Percentiles rank a stretch among this genome's conserved stretches.
These are phyloP conservation scores for Aphodius granarius DNA, from an alignment of 2,888 invertebrate genomes.

Conservation along the genomic window DNA sequence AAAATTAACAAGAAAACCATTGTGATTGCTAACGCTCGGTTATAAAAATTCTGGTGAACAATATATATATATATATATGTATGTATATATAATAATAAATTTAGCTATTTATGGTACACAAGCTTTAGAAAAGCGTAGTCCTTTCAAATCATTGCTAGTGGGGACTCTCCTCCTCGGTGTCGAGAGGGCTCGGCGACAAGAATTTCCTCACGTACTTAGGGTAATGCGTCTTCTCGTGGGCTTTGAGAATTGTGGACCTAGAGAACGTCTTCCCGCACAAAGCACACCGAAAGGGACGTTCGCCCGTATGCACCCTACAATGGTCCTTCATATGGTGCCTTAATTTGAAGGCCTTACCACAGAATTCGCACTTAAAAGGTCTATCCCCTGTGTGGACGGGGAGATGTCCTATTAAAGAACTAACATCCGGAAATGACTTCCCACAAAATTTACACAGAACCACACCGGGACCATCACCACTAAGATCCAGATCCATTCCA, in stretches of 20 bases:
- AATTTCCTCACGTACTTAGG: conserved; percentile 90
- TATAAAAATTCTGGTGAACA: conserved; percentile 40
- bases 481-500: conserved; percentile 63
- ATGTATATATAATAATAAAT: conserved; percentile 20
- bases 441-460: conserved; percentile 92
- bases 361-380: conserved; percentile 92
- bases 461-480: conserved; percentile 59
- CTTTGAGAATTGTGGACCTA: conserved; percentile 86
- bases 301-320: conserved; percentile 90
- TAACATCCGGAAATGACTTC: conserved; percentile 89
- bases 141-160: conserved; percentile 58
- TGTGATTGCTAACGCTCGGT: conserved; percentile 41
- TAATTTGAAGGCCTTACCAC: conserved; percentile 90
- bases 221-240: conserved; percentile 91
- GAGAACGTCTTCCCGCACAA: conserved; percentile 91
- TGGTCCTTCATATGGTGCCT: conserved; percentile 95
- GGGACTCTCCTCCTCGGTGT: conserved; percentile 77
- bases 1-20: conserved; percentile 10
- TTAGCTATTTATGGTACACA: conserved; percentile 33
- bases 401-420: conserved; percentile 83
- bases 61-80: conserved; percentile 31
- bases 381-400: conserved; percentile 89
- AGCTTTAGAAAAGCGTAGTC: conserved; percentile 32
- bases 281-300: conserved; percentile 85
- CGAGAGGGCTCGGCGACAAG: conserved; percentile 83